These are phyloP conservation scores for Heliconius aoede DNA, from an alignment of 2,888 invertebrate genomes.

Conservation along the genomic window DNA sequence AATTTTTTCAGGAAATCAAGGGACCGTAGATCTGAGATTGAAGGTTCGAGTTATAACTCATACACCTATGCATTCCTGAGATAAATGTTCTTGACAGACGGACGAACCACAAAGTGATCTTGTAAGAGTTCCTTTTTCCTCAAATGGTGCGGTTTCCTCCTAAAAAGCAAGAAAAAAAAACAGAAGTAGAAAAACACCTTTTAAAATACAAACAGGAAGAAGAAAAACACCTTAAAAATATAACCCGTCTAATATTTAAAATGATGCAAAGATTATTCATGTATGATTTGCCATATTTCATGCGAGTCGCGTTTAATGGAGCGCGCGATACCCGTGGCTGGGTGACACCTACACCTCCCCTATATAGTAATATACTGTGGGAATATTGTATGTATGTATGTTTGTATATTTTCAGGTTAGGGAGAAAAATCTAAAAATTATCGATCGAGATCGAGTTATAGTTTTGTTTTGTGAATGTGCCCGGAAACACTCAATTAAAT, in stretches of 20 bases:
- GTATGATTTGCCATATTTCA: conserved; percentile 29
- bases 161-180: not conserved
- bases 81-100: too few relatives aligned
- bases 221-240: conserved; percentile 3
- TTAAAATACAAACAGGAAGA: not conserved
- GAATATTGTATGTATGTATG: not conserved
- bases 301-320: conserved; percentile 30
- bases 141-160: too few relatives aligned
- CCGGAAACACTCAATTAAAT: too few relatives aligned
- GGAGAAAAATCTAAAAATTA: not conserved
- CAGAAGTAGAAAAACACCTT: not conserved
- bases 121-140: too few relatives aligned
- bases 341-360: conserved; percentile 9
- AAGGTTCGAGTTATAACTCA: too few relatives aligned
- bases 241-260: conserved; percentile 21
- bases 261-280: conserved; percentile 16
- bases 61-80: too few relatives aligned
- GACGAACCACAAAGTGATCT: too few relatives aligned
- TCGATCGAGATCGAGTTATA: not conserved
- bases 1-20: too few relatives aligned
- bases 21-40: too few relatives aligned
- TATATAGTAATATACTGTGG: not conserved
- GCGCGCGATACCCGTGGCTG: conserved; percentile 20
- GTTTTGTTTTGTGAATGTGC: too few relatives aligned
- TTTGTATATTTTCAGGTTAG: not conserved